A percentile compares a stretch with the other conserved stretches of the same genome.
These are phyloP conservation scores for Campopleginae sp. DNA, from an alignment of 2,888 invertebrate species.

Conservation along the genomic window DNA sequence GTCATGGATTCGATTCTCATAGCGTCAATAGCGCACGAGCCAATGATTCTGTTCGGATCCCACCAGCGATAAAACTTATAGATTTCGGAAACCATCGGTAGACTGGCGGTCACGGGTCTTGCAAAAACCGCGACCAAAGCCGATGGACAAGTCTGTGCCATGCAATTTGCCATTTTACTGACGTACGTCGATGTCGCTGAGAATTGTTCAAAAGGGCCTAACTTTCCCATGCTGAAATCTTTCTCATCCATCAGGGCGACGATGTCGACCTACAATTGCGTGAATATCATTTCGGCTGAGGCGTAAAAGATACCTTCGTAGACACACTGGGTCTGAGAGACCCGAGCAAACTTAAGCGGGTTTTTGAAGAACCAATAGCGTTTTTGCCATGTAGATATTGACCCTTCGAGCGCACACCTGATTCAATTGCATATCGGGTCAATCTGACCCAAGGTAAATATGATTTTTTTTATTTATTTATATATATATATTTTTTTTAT, in stretches of 20 bases:
- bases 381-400: no score
- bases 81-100: slow-evolving; percentile 78
- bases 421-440: no score
- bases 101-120: slow-evolving; percentile 78
- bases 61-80: slow-evolving; percentile 73
- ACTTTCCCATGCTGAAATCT: slow-evolving; percentile 69
- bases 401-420: no score
- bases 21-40: slow-evolving; percentile 75
- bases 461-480: no score
- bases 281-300: background rate
- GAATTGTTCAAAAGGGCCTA: slow-evolving; percentile 73
- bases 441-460: no score
- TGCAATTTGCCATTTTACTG: slow-evolving; percentile 72
- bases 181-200: slow-evolving; percentile 72
- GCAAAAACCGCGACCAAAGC: slow-evolving; percentile 78
- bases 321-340: background rate
- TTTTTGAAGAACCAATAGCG: background rate
- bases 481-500: no score
- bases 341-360: background rate
- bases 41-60: slow-evolving; percentile 78
- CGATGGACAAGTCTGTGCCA: slow-evolving; percentile 73
- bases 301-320: background rate
- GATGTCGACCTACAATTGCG: slow-evolving; percentile 74
- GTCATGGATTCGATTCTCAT: slow-evolving; percentile 78
- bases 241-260: slow-evolving; percentile 80